Evolutionary conservation across 2,113 vertebrate genomes (phyloP).

Genomic region (Mesembrinibis cayennensis): DNA sequence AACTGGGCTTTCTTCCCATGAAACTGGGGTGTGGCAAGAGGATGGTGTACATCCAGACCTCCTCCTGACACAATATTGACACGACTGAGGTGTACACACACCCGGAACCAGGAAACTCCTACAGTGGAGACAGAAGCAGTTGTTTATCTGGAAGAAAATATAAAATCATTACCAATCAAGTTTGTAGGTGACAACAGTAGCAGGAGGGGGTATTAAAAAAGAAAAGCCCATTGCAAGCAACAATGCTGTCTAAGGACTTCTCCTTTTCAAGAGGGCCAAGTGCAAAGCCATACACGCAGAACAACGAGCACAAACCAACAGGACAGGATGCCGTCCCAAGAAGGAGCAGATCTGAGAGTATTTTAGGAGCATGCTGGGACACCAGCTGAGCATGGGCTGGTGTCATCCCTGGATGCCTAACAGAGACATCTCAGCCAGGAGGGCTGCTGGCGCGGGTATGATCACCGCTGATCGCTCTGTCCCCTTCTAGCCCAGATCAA

Average conservation of each 20-base stretch:
- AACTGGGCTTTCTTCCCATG: slow-evolving; percentile 17
- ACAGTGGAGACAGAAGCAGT: not conserved
- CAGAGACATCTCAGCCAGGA: not conserved
- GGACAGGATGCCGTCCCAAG: not conserved
- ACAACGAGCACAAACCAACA: not conserved
- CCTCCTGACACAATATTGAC: slow-evolving; percentile 29
- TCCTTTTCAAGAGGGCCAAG: not conserved
- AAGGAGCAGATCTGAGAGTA: not conserved
- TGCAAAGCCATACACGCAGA: not conserved
- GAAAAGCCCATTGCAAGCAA: not conserved
- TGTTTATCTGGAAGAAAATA: slow-evolving; percentile 15
- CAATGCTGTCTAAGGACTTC: not conserved
- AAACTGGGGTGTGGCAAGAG: slow-evolving; percentile 10
- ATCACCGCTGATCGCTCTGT: not conserved
- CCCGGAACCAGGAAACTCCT: not conserved
- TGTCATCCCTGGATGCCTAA: not conserved
- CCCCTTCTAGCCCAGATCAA: not conserved
- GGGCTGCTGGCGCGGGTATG: accelerated
- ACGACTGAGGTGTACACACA: not conserved
- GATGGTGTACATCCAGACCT: not conserved
- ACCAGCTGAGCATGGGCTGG: not conserved
- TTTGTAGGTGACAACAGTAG: not conserved
- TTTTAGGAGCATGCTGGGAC: not conserved
- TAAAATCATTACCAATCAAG: not conserved
- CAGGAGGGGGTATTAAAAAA: not conserved